A percentile compares a stretch with the other conserved stretches of the same genome.
phyloP scores from a whole-genome alignment of 35 echinoderm and acorn worm species.

The Hemicentrotus pulcherrimus region DNA sequence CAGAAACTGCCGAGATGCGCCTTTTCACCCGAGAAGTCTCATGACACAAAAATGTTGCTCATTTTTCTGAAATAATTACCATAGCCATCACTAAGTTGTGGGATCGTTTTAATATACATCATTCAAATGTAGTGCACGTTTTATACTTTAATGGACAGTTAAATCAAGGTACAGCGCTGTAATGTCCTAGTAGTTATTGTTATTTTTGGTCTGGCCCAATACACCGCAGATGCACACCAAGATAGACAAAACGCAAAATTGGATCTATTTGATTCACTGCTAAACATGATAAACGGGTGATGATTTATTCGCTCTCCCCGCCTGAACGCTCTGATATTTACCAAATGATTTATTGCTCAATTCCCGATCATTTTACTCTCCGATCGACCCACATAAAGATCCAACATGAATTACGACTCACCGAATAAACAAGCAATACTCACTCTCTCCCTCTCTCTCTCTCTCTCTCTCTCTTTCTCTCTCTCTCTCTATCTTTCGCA shows the following conservation, averaged over 20 bases:
- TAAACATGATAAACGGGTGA: slow-evolving; percentile 22
- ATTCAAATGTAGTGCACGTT: no score
- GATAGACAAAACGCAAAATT: not conserved
- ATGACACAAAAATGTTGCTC: no score
- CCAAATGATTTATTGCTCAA: slow-evolving; percentile 40
- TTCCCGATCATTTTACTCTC: slow-evolving; percentile 39
- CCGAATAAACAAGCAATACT: slow-evolving; percentile 6
- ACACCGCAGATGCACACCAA: not conserved
- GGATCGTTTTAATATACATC: no score
- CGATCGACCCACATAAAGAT: slow-evolving; percentile 20
- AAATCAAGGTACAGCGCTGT: no score
- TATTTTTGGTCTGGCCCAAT: not conserved
- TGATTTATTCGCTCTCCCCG: not conserved
- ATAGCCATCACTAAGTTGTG: no score
- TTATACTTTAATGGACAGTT: no score
- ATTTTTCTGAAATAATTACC: no score
- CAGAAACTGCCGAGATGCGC: no score
- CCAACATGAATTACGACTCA: slow-evolving; percentile 36
- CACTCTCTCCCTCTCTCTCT: not conserved
- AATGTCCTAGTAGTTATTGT: no score
- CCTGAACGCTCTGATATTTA: not conserved
- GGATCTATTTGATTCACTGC: not conserved
- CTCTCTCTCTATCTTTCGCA: no score
- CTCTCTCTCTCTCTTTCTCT: not conserved
- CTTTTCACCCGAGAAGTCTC: no score